These are phyloP conservation scores for Pristiophorus japonicus DNA, from an alignment of 2,113 vertebrate genomes.

Conservation along the genomic window DNA sequence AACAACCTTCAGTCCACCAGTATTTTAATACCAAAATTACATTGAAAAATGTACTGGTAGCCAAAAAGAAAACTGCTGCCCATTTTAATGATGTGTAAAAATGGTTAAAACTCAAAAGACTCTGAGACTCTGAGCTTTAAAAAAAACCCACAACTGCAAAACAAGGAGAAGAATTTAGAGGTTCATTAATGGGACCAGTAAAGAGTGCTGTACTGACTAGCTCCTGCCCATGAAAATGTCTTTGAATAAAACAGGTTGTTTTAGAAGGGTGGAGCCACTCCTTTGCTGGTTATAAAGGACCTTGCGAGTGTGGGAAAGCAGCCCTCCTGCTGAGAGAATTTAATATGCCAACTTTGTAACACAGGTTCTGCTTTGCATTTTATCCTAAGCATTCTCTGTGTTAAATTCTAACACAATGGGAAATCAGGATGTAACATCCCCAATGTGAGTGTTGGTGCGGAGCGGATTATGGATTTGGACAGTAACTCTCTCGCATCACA, in stretches of 20 bases:
- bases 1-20: background rate
- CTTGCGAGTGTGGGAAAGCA: background rate
- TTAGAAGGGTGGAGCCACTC: constrained; percentile 37
- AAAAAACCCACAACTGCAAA: background rate
- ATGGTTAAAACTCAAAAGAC: background rate
- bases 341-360: constrained; percentile 28
- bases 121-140: background rate
- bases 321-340: background rate
- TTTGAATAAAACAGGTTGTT: constrained; percentile 22
- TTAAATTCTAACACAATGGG: constrained; percentile 40
- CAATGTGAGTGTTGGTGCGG: background rate
- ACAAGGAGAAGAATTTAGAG: constrained; percentile 33
- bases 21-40: background rate
- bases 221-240: constrained; percentile 2
- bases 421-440: constrained; percentile 36
- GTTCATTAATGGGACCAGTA: constrained; percentile 40
- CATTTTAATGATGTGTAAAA: constrained; percentile 16
- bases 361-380: constrained; percentile 39
- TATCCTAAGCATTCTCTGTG: background rate
- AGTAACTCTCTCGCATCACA: constrained; percentile 36
- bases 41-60: background rate
- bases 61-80: background rate
- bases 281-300: constrained; percentile 39
- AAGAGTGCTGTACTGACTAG: background rate
- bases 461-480: constrained; percentile 37